A percentile compares a stretch with the other conserved stretches of the same genome.
Conservation (phyloP, 2,797 vertebrate genomes). For the Acanthurus leucopareius region DNA sequence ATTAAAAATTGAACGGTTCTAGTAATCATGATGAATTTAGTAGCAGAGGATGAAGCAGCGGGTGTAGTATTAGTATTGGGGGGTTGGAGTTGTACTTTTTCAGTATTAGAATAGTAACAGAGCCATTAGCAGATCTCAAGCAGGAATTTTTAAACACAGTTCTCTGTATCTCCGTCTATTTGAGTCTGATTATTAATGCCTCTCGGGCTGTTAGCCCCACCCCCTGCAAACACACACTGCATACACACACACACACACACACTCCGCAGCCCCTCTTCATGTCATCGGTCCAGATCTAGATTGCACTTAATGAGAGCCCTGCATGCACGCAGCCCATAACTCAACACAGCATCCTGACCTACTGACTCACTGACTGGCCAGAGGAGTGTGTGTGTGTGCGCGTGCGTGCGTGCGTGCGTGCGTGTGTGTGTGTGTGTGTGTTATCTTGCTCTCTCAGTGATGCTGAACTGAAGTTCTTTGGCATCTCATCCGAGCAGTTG, state of each 20-base stretch:
- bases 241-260: slow-evolving; percentile 5
- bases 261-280: slow-evolving; percentile 29
- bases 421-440: slow-evolving; percentile 19
- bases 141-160: slow-evolving; percentile 16
- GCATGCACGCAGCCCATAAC: slow-evolving; percentile 53
- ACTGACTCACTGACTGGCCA: slow-evolving; percentile 55
- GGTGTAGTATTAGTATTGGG: neutral
- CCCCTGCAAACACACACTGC: slow-evolving; percentile 11
- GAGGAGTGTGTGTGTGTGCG: slow-evolving; percentile 21
- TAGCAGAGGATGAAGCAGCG: neutral
- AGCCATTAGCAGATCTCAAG: neutral
- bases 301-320: slow-evolving; percentile 66
- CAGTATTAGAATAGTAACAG: neutral
- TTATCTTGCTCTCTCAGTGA: slow-evolving; percentile 4
- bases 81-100: neutral
- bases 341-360: slow-evolving; percentile 62
- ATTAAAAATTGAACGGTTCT: no score
- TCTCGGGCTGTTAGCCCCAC: slow-evolving; percentile 20
- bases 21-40: neutral
- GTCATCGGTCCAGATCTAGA: slow-evolving; percentile 67
- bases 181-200: slow-evolving; percentile 44
- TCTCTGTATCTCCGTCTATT: slow-evolving; percentile 1
- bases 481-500: slow-evolving; percentile 28
- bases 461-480: slow-evolving; percentile 10
- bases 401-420: slow-evolving; percentile 15